A percentile compares a stretch with the other conserved stretches of the same genome.
phyloP scores from a whole-genome alignment of 2,113 vertebrate species.

The Engystomops pustulosus region DNA sequence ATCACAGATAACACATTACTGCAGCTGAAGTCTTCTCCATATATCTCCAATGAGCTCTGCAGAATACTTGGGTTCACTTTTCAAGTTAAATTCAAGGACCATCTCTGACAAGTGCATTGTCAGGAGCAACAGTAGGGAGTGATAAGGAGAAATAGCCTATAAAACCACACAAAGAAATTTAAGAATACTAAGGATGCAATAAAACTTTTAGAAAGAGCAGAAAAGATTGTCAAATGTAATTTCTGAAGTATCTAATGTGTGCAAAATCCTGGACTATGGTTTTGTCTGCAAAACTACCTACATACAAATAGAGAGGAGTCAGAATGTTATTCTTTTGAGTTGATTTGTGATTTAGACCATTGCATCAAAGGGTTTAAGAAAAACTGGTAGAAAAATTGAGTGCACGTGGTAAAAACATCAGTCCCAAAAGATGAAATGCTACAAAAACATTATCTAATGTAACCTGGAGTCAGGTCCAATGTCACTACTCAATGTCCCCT shows the following conservation, averaged over 20 bases:
- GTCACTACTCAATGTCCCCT: too few species aligned
- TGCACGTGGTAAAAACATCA: too few species aligned
- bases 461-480: too few species aligned
- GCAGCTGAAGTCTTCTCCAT: slow-evolving; percentile 22
- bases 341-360: too few species aligned
- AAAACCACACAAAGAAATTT: slow-evolving; percentile 29
- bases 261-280: background rate
- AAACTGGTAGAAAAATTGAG: too few species aligned
- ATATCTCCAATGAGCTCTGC: background rate
- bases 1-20: slow-evolving; percentile 43
- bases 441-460: too few species aligned
- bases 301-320: too few species aligned
- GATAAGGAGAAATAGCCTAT: slow-evolving; percentile 40
- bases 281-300: background rate
- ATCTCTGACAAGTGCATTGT: slow-evolving; percentile 42
- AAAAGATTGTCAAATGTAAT: background rate
- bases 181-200: slow-evolving; percentile 7
- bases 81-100: slow-evolving; percentile 48
- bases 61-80: slow-evolving; percentile 31
- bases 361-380: too few species aligned
- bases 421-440: too few species aligned
- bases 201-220: background rate
- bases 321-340: too few species aligned
- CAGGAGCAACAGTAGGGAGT: background rate
- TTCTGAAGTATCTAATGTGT: background rate